Evolutionary conservation across 2,113 vertebrate species (phyloP), one percentile per base, ranked within the genome.

Genomic region (Misgurnus anguillicaudatus): DNA sequence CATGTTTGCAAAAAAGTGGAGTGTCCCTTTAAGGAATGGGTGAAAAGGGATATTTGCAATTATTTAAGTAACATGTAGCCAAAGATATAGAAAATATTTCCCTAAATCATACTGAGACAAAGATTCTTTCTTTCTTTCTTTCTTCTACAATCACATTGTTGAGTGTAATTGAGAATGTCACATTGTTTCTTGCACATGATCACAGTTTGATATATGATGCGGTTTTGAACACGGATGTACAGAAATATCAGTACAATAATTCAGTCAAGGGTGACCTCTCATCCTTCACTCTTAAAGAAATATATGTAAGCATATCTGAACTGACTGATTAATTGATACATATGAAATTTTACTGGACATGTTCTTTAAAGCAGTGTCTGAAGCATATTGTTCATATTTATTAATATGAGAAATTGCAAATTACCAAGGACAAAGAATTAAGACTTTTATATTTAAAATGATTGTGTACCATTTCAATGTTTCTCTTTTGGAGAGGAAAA

Each of bases 401-500:
- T 73, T 5, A 8, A 41, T 60, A 21, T 71, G 48, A 42, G 78
- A 68, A 80, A 51, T 58, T 80, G 67, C 64, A 67, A 62, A 73
- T 66, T 66, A 51, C 10, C 45, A 19, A 36, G 53, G 4, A 21
- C n/a, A 62, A 57, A 70, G 21, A 65, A 64, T 41, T 17, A 24
- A 65, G 6, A 39, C 61, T 21, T 47, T 68, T 74, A n/a, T 47
- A 62, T 11, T 62, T 53, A 48, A 9, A 24, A 62, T 51, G 66
- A 6, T 60, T 60, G 58, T 55, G 61, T 31, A 31, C 75, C 58
- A 53, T 69, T 41, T 80, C 39, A 51, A 8, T 69, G 64, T 79
- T 71, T 81, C 68, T 82, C 51, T 74, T 68, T 64, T 58, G 68
- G 45, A 69, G 77, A 77, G 41, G 67, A 60, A 82, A 74, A 41